Evolutionary conservation across 2,888 invertebrate genomes (phyloP).

Genomic region (Drosophila fungiperda): DNA sequence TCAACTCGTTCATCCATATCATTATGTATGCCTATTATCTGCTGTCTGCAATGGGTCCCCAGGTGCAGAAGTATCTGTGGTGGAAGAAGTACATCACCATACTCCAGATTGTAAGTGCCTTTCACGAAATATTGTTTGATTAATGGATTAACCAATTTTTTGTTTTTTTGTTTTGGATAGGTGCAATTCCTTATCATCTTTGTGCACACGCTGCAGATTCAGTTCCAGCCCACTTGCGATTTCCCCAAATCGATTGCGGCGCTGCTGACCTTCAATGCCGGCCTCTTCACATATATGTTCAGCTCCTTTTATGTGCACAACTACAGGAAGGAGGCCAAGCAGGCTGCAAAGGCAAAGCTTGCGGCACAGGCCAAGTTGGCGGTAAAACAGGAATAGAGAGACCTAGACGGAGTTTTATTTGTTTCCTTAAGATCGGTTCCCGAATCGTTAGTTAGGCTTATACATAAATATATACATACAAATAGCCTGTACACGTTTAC

Average conservation of each 20-base stretch:
- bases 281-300: conserved; percentile 91
- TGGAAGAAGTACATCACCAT: conserved; percentile 97
- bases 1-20: conserved; percentile 95
- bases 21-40: conserved; percentile 97
- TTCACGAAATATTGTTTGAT: not conserved
- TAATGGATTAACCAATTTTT: not conserved
- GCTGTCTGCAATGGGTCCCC: conserved; percentile 94
- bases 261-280: conserved; percentile 89
- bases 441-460: conserved; percentile 49
- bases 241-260: conserved; percentile 90
- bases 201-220: conserved; percentile 88
- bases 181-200: conserved; percentile 91
- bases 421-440: conserved; percentile 48
- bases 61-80: conserved; percentile 95
- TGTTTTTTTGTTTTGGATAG: conserved; percentile 84
- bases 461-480: not conserved
- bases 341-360: conserved; percentile 56
- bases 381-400: conserved; percentile 76
- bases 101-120: conserved; percentile 90
- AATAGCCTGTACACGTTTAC: conserved; percentile 35
- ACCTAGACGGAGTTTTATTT: conserved; percentile 17
- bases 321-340: conserved; percentile 86
- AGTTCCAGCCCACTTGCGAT: conserved; percentile 89
- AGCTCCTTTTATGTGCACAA: conserved; percentile 90
- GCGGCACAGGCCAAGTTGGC: conserved; percentile 68